Evolutionary conservation across 2,113 vertebrate genomes (phyloP), one percentile per base, ranked within the genome.

Genomic region (Sterna hirundo): DNA sequence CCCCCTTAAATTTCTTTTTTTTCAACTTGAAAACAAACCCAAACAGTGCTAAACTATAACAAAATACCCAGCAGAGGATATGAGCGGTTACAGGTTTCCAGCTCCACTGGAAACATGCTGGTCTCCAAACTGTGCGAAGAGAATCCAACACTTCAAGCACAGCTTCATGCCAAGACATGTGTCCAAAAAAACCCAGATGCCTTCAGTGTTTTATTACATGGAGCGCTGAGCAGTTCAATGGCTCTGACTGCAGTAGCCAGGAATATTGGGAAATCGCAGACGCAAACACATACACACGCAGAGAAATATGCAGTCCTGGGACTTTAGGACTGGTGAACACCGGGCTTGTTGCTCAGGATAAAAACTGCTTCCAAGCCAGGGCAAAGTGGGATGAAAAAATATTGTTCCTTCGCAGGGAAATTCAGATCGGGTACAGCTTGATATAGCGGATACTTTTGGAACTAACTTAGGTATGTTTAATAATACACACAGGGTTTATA

Each of bases 181-280:
- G 94, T 96, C 97, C 97, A 97, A 97, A 97, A 97, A 97, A 97
- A 79, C 95, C 97, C 97, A 98, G 97, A 98, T 98, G 96, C 96
- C 97, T 97, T 95, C 90, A 94, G 96, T 86, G n/a, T 96, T 98
- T 98, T 96, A 97, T 98, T 97, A 84, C 94, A 97, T 44, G 71
- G 90, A 95, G 84, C 20, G 15, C 94, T 74, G 97, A 97, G 94
- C 94, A 38, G 75, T 58, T 90, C 96, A 79, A 95, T 90, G 86
- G 92, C 95, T 97, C 80, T 15, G 82, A 30, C 75, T 88, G 88
- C 71, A 55, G 96, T 89, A 96, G 94, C 96, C 96, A 98, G 96
- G 89, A 96, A 93, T 83, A 93, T 88, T 95, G 90, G 96, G 93
- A 95, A 98, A 97, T 8, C 79, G 29, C 91, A 97, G 96, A 90